phyloP scores from a whole-genome alignment of 2,113 vertebrate genomes.

The Mesembrinibis cayennensis region DNA sequence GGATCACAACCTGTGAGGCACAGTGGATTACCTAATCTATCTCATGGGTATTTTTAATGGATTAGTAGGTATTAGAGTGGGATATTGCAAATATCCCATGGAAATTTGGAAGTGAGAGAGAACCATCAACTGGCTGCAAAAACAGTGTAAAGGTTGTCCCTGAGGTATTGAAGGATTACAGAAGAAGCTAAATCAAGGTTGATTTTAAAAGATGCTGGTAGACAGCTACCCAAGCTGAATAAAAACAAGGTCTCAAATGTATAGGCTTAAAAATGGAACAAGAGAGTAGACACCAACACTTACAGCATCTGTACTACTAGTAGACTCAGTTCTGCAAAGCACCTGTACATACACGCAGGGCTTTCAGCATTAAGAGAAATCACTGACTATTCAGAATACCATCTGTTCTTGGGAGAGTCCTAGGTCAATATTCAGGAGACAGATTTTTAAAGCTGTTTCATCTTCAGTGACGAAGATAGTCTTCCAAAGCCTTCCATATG shows the following conservation, averaged over 20 bases:
- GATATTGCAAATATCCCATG: slow-evolving; percentile 48
- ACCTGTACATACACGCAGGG: background rate
- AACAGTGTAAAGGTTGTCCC: slow-evolving; percentile 36
- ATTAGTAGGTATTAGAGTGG: slow-evolving; percentile 54
- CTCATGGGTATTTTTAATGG: slow-evolving; percentile 51
- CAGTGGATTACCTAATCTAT: slow-evolving; percentile 32
- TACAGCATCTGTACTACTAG: background rate
- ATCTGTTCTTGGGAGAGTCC: background rate
- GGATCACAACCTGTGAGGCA: slow-evolving; percentile 10
- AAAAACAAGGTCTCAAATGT: slow-evolving; percentile 24
- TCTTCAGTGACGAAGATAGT: background rate
- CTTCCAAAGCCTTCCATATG: background rate
- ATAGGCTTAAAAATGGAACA: slow-evolving; percentile 8
- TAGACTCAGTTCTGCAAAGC: background rate
- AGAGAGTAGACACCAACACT: background rate
- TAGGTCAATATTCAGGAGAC: background rate
- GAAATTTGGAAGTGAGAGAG: slow-evolving; percentile 54
- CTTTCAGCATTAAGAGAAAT: background rate
- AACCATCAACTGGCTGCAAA: slow-evolving; percentile 46
- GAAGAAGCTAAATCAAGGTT: slow-evolving; percentile 42
- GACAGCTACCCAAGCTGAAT: slow-evolving; percentile 39
- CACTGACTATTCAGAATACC: background rate
- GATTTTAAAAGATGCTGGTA: slow-evolving; percentile 47
- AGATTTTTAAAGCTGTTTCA: background rate
- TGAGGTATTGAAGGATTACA: slow-evolving; percentile 30